Evolutionary conservation across 2,113 vertebrate genomes (phyloP).

Genomic region (Daubentonia madagascariensis): DNA sequence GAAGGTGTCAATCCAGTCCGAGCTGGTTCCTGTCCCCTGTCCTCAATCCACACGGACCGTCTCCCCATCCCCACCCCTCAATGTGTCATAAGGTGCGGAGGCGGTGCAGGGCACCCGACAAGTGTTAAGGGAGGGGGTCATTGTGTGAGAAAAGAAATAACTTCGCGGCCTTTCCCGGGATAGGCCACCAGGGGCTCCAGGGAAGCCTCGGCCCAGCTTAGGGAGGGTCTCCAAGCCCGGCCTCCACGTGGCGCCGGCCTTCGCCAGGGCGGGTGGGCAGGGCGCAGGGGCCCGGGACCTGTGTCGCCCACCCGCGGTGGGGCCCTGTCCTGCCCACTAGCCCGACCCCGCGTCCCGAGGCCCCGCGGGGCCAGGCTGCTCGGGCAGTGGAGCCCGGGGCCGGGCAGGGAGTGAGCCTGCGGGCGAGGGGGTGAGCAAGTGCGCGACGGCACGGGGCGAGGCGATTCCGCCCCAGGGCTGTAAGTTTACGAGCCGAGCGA

Average conservation of each 20-base stretch:
- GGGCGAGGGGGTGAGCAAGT: background rate
- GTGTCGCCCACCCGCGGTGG: rapidly evolving
- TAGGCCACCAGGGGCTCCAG: background rate
- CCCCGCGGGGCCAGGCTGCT: rapidly evolving
- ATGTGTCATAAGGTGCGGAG: background rate
- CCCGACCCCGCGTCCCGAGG: rapidly evolving
- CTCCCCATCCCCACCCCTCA: rapidly evolving
- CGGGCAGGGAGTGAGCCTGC: background rate
- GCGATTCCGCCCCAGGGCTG: too few relatives aligned
- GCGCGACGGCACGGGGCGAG: rapidly evolving
- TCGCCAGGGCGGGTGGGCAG: too few relatives aligned
- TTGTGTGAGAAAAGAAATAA: background rate
- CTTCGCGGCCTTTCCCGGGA: background rate
- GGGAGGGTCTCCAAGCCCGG: rapidly evolving
- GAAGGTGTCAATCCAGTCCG: background rate
- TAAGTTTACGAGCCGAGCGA: too few relatives aligned
- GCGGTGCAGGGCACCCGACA: rapidly evolving
- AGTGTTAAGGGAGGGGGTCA: too few relatives aligned
- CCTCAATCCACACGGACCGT: rapidly evolving
- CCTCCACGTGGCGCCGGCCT: background rate
- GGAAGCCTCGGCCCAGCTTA: background rate
- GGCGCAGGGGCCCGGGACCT: background rate
- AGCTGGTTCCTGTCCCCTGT: background rate
- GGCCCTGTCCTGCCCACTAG: rapidly evolving
- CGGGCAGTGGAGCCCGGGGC: rapidly evolving